Percentiles rank a stretch among this genome's conserved stretches.
These are phyloP conservation scores for Ophioninae sp. DNA, from an alignment of 2,888 invertebrate species.

Conservation along the genomic window DNA sequence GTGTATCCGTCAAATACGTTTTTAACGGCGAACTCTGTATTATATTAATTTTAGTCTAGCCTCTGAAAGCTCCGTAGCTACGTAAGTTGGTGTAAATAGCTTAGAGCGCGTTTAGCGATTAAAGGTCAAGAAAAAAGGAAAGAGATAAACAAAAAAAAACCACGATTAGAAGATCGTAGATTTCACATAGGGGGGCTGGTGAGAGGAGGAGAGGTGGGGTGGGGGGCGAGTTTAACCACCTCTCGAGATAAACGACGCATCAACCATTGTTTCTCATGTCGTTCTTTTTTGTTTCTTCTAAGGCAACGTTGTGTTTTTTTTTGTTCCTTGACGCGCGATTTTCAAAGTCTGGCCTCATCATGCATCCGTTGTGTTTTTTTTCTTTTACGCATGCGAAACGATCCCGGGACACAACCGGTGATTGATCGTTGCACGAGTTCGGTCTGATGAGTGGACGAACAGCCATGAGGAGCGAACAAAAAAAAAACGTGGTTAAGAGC, in stretches of 20 bases:
- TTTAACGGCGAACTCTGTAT: slow-evolving; percentile 75
- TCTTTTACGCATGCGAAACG: slow-evolving; percentile 27
- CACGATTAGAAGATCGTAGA: slow-evolving; percentile 59
- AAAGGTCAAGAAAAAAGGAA: slow-evolving; percentile 33
- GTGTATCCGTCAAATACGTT: slow-evolving; percentile 73
- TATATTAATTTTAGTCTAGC: slow-evolving; percentile 79
- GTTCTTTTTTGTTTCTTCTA: slow-evolving; percentile 19
- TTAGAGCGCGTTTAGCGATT: slow-evolving; percentile 67
- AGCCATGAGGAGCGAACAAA: neutral
- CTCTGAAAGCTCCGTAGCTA: slow-evolving; percentile 73
- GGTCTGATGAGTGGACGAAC: neutral
- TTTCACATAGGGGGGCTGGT: slow-evolving; percentile 44
- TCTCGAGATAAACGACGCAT: slow-evolving; percentile 45
- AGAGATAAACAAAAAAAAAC: slow-evolving; percentile 36
- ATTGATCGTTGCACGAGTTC: neutral
- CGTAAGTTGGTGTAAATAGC: slow-evolving; percentile 80
- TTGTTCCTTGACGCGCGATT: slow-evolving; percentile 37
- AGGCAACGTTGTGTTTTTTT: slow-evolving; percentile 3
- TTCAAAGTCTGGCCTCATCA: slow-evolving; percentile 15
- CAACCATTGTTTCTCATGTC: slow-evolving; percentile 12
- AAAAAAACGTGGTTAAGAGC: slow-evolving; percentile 18
- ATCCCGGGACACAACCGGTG: neutral
- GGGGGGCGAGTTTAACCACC: slow-evolving; percentile 59
- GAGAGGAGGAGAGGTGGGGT: neutral
- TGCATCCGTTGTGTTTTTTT: slow-evolving; percentile 21